Conservation (phyloP, 2,113 vertebrate species). For the Anarrhichthys ocellatus region DNA sequence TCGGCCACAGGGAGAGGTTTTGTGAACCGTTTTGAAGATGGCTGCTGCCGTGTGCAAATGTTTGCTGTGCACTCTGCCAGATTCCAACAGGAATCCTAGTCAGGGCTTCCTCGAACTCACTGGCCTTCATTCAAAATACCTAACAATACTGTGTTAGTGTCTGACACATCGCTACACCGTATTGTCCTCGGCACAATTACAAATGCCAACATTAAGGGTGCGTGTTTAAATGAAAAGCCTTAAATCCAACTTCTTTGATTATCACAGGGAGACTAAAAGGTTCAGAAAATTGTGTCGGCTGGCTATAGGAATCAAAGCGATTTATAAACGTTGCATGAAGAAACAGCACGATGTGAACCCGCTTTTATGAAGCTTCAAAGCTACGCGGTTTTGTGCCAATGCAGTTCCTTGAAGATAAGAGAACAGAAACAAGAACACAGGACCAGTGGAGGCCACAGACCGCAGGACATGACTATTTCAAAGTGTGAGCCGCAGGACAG, state of each 20-base stretch:
- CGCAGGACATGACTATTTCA: conserved; percentile 16
- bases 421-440: conserved; percentile 52
- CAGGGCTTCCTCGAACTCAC: conserved; percentile 33
- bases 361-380: conserved; percentile 60
- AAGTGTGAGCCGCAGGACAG: not conserved
- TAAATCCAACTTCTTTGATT: conserved; percentile 18
- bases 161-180: conserved; percentile 7
- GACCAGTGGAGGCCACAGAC: conserved; percentile 2
- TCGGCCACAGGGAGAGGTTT: conserved; percentile 47
- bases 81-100: conserved; percentile 44
- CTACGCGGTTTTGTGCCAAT: conserved; percentile 23
- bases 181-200: not conserved
- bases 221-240: not conserved
- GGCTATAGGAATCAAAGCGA: conserved; percentile 21
- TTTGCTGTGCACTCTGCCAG: conserved; percentile 56
- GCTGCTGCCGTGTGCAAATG: conserved; percentile 65
- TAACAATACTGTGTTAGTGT: not conserved
- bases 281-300: not conserved
- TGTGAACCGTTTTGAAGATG: conserved; percentile 54
- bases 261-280: conserved; percentile 3
- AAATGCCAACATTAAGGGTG: not conserved
- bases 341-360: conserved; percentile 23
- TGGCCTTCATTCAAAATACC: conserved; percentile 39
- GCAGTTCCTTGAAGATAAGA: conserved; percentile 64
- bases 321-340: conserved; percentile 27